Evolutionary conservation across 2,113 vertebrate species (phyloP).

Genomic region (Dipodomys spectabilis): DNA sequence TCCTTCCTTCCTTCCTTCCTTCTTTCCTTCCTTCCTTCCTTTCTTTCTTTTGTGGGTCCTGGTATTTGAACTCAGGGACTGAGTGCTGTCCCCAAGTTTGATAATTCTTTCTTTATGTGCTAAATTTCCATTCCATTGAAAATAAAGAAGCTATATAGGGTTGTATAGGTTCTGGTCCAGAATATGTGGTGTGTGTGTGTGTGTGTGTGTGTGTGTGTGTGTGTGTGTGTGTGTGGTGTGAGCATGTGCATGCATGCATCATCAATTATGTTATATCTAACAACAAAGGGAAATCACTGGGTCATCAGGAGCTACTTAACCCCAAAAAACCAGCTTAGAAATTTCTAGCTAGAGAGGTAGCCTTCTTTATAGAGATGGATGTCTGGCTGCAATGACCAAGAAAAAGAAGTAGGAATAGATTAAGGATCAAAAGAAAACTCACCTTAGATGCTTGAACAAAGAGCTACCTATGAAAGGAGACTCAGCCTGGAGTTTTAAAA

Average conservation of each 20-base stretch:
- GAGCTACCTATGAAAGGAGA: background rate
- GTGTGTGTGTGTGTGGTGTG: too few relatives aligned
- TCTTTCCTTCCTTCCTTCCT: too few relatives aligned
- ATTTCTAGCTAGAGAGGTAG: background rate
- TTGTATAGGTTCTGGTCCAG: background rate
- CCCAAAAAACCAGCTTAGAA: background rate
- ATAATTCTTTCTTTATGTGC: background rate
- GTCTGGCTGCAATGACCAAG: background rate
- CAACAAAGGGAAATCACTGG: background rate
- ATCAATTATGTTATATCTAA: constrained; percentile 14
- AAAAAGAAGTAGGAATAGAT: background rate
- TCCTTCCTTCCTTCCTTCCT: too few relatives aligned
- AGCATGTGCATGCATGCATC: too few relatives aligned
- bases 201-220: too few relatives aligned
- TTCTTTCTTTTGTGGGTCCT: too few relatives aligned
- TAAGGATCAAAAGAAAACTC: background rate
- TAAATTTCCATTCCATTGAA: background rate
- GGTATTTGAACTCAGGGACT: too few relatives aligned
- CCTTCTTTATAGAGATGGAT: background rate
- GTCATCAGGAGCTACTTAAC: background rate
- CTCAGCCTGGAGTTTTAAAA: background rate
- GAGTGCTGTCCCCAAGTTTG: too few relatives aligned
- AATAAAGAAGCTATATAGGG: background rate
- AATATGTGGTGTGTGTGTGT: background rate
- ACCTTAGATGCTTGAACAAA: background rate